phyloP scores from a whole-genome alignment of 2,113 vertebrate species.

The Carollia perspicillata region DNA sequence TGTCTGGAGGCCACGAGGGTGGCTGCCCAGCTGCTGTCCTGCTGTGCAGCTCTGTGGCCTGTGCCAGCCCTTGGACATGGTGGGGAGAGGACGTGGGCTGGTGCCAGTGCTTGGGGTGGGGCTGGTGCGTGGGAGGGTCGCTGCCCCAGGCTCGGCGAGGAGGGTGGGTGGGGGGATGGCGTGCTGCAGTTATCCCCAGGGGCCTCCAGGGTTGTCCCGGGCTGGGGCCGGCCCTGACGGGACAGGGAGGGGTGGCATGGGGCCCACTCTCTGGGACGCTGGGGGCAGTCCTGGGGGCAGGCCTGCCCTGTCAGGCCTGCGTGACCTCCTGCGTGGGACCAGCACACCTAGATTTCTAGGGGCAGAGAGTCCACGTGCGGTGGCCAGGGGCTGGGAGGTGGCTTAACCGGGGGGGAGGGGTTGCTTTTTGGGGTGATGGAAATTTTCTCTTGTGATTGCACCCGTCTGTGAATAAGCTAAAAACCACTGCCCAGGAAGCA shows the following conservation, averaged over 20 bases:
- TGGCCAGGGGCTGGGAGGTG: neutral
- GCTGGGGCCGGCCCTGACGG: neutral
- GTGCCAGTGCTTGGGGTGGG: neutral
- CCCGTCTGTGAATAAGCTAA: neutral
- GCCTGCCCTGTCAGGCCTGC: fast-evolving
- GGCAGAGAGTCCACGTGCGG: neutral
- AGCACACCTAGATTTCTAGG: neutral
- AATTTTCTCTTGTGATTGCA: neutral
- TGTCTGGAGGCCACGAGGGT: neutral
- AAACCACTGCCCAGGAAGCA: neutral
- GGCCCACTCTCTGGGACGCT: fast-evolving
- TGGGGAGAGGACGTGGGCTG: fast-evolving
- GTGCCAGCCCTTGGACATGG: fast-evolving
- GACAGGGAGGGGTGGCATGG: neutral
- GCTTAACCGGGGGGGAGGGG: too few species aligned
- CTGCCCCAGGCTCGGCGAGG: neutral
- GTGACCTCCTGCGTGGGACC: too few species aligned
- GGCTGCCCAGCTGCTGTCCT: fast-evolving
- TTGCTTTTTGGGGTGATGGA: neutral
- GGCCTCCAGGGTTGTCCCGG: neutral
- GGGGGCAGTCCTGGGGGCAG: fast-evolving
- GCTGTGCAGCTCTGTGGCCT: fast-evolving
- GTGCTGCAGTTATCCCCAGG: fast-evolving
- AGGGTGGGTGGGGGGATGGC: neutral
- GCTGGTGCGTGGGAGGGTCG: fast-evolving